Evolutionary conservation across 2,113 vertebrate species (phyloP).

Genomic region (Ceyx melanurus): DNA sequence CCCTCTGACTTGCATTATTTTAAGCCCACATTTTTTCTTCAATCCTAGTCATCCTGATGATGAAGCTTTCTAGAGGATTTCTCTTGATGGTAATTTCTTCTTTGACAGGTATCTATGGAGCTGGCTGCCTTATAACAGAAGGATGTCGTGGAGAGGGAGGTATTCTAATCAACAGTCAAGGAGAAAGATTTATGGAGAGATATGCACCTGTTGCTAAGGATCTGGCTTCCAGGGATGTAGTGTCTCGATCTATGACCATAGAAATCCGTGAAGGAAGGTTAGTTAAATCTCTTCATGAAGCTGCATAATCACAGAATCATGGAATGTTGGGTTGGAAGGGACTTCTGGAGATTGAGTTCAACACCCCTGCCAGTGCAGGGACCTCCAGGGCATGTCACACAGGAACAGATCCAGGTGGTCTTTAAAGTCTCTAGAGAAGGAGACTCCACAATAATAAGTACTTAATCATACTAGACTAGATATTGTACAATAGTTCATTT

Average conservation of each 20-base stretch:
- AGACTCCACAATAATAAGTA: not conserved
- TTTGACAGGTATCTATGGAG: constrained; percentile 91
- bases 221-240: constrained; percentile 94
- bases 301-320: not conserved
- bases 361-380: no score
- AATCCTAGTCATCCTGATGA: not conserved
- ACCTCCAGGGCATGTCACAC: no score
- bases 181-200: constrained; percentile 98
- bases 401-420: no score
- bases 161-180: constrained; percentile 95
- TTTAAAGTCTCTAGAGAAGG: no score
- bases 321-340: no score
- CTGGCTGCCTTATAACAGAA: constrained; percentile 96
- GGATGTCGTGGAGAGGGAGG: constrained; percentile 97
- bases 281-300: not conserved
- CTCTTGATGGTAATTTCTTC: not conserved
- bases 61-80: not conserved
- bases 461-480: not conserved
- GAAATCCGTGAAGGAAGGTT: constrained; percentile 98
- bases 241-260: constrained; percentile 96
- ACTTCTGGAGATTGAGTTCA: no score
- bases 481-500: not conserved
- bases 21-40: not conserved
- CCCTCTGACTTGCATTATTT: not conserved
- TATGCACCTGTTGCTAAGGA: constrained; percentile 97